Conservation (phyloP, 2,888 invertebrate genomes). For the Cryptocheilus praepositus region DNA sequence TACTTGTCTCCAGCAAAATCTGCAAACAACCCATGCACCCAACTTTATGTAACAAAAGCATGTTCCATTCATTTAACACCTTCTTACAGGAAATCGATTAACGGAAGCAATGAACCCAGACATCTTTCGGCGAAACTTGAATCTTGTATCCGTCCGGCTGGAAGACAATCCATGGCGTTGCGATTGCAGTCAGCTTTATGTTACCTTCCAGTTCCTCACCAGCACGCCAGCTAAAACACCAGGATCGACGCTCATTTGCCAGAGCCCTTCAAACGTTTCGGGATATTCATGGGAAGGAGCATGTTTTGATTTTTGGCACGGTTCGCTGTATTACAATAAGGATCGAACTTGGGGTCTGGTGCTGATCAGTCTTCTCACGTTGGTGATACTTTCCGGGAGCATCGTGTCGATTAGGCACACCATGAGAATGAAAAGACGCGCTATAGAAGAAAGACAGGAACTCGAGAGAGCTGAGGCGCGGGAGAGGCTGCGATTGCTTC, state of each 20-base stretch:
- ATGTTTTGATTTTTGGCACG: slow-evolving; percentile 80
- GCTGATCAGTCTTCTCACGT: slow-evolving; percentile 61
- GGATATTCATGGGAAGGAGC: slow-evolving; percentile 83
- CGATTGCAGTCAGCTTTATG: slow-evolving; percentile 80
- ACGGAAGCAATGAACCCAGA: slow-evolving; percentile 79
- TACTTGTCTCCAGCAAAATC: too few relatives aligned
- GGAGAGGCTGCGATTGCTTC: slow-evolving; percentile 76
- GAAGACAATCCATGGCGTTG: slow-evolving; percentile 88
- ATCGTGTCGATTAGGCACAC: slow-evolving; percentile 78
- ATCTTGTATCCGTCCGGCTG: slow-evolving; percentile 79
- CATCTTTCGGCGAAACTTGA: slow-evolving; percentile 79
- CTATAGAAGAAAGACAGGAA: slow-evolving; percentile 77
- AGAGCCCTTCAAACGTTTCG: slow-evolving; percentile 79
- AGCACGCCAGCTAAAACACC: slow-evolving; percentile 78
- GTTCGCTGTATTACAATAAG: slow-evolving; percentile 32
- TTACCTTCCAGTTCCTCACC: slow-evolving; percentile 80
- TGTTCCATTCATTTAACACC: too few relatives aligned
- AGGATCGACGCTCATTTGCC: slow-evolving; percentile 79
- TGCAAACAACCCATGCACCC: too few relatives aligned
- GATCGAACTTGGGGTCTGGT: slow-evolving; percentile 63
- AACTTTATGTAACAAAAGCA: too few relatives aligned
- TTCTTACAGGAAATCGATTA: slow-evolving; percentile 80
- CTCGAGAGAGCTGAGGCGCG: slow-evolving; percentile 78
- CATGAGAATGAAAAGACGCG: slow-evolving; percentile 77
- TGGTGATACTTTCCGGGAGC: slow-evolving; percentile 77